Conservation (phyloP, 2,888 invertebrate species). For the Cephus pygmeus region DNA sequence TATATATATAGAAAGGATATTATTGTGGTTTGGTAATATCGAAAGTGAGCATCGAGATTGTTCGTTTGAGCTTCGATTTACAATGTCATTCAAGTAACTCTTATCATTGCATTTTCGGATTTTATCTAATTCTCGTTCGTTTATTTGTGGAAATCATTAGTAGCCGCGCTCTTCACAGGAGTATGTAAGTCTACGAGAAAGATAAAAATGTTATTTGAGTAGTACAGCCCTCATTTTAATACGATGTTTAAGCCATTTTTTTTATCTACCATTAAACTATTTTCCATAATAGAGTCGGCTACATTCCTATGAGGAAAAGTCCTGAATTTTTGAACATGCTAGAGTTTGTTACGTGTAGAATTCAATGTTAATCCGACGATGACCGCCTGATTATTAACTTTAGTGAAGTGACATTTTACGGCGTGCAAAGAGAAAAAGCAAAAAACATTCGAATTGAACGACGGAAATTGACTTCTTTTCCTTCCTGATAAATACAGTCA, state of each 20-base stretch:
- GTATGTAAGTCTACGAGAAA: not conserved
- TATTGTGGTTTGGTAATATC: not conserved
- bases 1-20: not conserved
- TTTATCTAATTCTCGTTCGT: not conserved
- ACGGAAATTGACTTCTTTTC: not conserved
- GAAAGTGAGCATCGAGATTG: not conserved
- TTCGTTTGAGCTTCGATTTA: not conserved
- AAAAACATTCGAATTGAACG: not conserved
- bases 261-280: not conserved
- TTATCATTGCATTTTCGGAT: not conserved
- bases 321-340: not conserved
- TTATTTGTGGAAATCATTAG: not conserved
- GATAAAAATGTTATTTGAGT: not conserved
- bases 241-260: not conserved
- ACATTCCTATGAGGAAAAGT: not conserved
- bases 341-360: not conserved
- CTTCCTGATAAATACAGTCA: not conserved
- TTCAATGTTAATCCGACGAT: not conserved
- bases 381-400: not conserved
- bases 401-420: slow-evolving; percentile 5
- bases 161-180: not conserved
- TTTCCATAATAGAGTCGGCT: not conserved
- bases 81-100: not conserved
- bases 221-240: not conserved
- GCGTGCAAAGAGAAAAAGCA: not conserved